Base-by-base conservation (phyloP, 2,888 invertebrate species). In the Crematogaster levior region DNA sequence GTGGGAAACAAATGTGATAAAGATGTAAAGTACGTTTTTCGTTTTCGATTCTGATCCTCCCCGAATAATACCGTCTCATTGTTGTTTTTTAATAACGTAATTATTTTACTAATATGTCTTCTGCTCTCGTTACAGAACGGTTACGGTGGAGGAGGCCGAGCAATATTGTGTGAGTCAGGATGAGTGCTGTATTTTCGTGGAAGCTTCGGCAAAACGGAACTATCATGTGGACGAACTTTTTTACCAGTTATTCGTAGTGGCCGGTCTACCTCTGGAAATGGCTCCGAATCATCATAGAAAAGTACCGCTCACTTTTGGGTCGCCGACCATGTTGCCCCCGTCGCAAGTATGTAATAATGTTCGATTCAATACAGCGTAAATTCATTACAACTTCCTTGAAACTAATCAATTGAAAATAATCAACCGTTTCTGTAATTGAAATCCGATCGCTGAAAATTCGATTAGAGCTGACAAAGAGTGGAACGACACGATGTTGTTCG, bases 1-100 rank as follows among this genome's bases (percentile, higher is more conserved):
- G 98, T 97, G 2, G 98, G 98, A 74, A 98, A 98, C 94, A 98
- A 98, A 95, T 97, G 97, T 94, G 98, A 98, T 95, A 96, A 96
- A 91, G 98, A 98, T 66, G 96, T 97, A 91, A 97, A 96, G 97
- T 97, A 93, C 94, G 96, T 94, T 65, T 43, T 7, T 7, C 5
- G 1, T 6, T 40, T 21, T 7, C 5, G 24, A 24, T 0, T 3
- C n/a, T 15, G 30, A 1, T 46, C 5, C 12, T 0, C 3, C 6
- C 3, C 12, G 21, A 27, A 66, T 30, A 53, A 65, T 18, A 30
- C 43, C n/a, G 9, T 4, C 9, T 21, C 21, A 7, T 53, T 21
- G 27, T 56, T n/a, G 40, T 34, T 6, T 5, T 34, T 34, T 3
- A 34, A 6, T 6, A 34, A 34, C 30, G 10, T 43, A 24, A 56